These are phyloP conservation scores for Trachelus tabidus DNA, from an alignment of 2,888 invertebrate genomes.

Conservation along the genomic window DNA sequence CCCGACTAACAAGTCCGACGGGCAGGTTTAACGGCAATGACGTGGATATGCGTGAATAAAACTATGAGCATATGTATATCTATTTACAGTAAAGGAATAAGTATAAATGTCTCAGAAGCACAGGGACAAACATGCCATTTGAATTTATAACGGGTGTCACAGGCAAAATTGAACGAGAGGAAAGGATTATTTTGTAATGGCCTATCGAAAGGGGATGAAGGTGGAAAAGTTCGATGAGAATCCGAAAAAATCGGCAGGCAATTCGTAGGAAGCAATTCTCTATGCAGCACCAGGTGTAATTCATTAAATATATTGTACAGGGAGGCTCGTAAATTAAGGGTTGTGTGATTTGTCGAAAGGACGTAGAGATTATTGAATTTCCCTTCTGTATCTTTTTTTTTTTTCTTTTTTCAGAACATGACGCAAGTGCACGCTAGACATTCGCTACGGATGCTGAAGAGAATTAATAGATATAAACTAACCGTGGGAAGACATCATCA, in stretches of 20 bases:
- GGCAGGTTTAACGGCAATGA: background rate
- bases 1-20: background rate
- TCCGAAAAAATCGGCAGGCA: background rate
- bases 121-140: background rate
- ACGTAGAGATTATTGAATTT: too few species aligned
- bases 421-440: conserved; percentile 17
- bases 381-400: background rate
- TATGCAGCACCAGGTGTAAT: background rate
- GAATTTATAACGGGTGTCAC: background rate
- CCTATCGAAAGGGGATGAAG: background rate
- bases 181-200: background rate
- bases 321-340: background rate
- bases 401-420: background rate
- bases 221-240: background rate
- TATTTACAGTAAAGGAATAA: background rate
- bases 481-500: conserved; percentile 14
- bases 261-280: background rate
- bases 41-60: background rate
- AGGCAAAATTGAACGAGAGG: background rate
- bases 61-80: background rate
- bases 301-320: background rate
- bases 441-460: conserved; percentile 19
- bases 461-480: conserved; percentile 9
- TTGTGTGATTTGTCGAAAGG: background rate
- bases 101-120: background rate